Evolutionary conservation across 2,113 vertebrate genomes (phyloP).

Genomic region (Gymnogyps californianus): DNA sequence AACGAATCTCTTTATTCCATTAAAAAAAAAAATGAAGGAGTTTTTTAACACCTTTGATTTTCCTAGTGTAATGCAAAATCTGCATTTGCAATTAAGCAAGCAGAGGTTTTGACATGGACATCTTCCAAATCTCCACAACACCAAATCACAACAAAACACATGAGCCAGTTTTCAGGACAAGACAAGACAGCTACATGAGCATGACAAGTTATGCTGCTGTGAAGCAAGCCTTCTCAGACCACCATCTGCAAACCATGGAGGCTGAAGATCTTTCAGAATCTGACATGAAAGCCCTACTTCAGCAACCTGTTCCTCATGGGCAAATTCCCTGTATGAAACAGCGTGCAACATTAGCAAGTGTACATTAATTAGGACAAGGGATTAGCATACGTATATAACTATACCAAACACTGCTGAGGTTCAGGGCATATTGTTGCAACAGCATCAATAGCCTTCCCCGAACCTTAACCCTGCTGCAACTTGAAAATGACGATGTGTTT

Average conservation of each 20-base stretch:
- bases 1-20: background rate
- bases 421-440: background rate
- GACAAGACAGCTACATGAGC: background rate
- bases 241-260: accelerated
- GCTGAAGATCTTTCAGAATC: background rate
- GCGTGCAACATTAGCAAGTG: background rate
- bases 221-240: background rate
- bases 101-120: background rate
- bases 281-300: background rate
- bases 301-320: background rate
- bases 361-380: background rate
- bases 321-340: background rate
- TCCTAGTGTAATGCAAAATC: background rate
- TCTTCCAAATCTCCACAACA: background rate
- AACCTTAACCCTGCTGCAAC: background rate
- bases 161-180: background rate
- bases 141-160: background rate
- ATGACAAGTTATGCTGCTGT: accelerated
- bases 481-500: accelerated
- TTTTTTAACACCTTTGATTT: background rate
- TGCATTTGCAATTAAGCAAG: background rate
- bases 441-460: background rate
- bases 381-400: background rate
- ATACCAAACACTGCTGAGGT: background rate
- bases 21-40: background rate